Conservation (phyloP, 2,888 invertebrate genomes). For the Trichopria drosophilae region DNA sequence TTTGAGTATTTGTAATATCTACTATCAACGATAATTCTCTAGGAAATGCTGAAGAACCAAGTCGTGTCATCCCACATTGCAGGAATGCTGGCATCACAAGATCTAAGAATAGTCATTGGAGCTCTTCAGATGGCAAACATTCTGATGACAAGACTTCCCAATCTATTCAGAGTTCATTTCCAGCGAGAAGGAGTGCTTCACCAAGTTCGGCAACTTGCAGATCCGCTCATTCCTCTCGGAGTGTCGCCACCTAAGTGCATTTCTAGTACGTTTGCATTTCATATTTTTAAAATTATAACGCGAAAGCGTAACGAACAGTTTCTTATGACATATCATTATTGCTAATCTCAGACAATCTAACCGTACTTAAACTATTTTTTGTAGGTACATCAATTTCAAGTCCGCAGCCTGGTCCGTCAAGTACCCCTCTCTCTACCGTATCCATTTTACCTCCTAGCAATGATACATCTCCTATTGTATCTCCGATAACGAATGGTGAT, state of each 20-base stretch:
- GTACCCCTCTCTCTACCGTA: constrained; percentile 52
- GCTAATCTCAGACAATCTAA: not conserved
- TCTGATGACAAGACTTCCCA: constrained; percentile 93
- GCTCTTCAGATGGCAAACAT: constrained; percentile 97
- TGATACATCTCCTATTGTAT: constrained; percentile 55
- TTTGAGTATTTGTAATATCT: constrained; percentile 1
- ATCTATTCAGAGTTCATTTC: constrained; percentile 94
- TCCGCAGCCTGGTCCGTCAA: constrained; percentile 58
- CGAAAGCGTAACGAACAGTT: not conserved
- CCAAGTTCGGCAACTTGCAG: constrained; percentile 76
- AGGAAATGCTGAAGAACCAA: constrained; percentile 68
- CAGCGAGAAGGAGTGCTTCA: constrained; percentile 97
- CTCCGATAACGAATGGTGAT: constrained; percentile 56
- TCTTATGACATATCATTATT: not conserved
- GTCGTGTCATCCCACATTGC: constrained; percentile 95
- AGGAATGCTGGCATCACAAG: constrained; percentile 97
- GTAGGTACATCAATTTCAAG: constrained; percentile 55
- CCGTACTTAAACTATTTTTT: constrained; percentile 8
- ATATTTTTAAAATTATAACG: not conserved
- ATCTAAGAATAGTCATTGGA: constrained; percentile 94
- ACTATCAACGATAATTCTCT: constrained; percentile 1
- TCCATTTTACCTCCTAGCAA: constrained; percentile 54
- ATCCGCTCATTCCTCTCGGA: constrained; percentile 66
- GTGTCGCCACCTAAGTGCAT: constrained; percentile 59
- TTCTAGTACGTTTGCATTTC: constrained; percentile 46